A percentile compares a stretch with the other conserved stretches of the same genome.
Evolutionary conservation across 2,113 vertebrate species (phyloP).

Genomic region (Carassius carassius): DNA sequence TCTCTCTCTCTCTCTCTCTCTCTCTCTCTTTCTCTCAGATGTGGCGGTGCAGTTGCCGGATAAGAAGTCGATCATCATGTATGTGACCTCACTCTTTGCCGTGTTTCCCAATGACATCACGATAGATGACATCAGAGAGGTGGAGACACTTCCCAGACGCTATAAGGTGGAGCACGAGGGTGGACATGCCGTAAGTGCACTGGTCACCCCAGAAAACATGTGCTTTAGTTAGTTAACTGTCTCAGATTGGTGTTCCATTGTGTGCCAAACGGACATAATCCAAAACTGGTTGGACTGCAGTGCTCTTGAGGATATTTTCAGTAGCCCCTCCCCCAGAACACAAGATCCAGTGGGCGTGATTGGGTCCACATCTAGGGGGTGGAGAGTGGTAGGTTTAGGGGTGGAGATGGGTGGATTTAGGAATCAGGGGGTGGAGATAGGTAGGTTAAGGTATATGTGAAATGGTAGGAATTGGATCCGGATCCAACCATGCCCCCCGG

Average conservation of each 20-base stretch:
- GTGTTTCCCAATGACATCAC: slow-evolving; percentile 94
- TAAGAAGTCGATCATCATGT: slow-evolving; percentile 99
- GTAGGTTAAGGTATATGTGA: no score
- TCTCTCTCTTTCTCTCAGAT: slow-evolving; percentile 71
- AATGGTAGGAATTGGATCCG: no score
- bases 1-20: background rate
- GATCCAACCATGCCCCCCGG: no score
- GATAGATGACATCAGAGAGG: slow-evolving; percentile 93
- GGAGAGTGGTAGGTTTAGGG: no score
- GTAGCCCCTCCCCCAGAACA: no score
- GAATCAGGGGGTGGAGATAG: no score
- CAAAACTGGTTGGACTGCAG: background rate
- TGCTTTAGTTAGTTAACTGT: background rate
- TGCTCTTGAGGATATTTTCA: no score
- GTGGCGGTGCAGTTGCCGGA: slow-evolving; percentile 94
- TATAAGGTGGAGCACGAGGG: slow-evolving; percentile 84
- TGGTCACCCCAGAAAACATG: background rate
- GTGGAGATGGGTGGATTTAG: no score
- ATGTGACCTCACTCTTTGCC: slow-evolving; percentile 95
- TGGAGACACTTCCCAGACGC: slow-evolving; percentile 91
- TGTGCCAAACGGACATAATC: background rate
- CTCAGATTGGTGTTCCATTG: background rate
- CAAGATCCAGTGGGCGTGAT: no score
- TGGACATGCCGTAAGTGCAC: background rate
- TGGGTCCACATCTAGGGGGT: no score